Evolutionary conservation across 2,888 invertebrate genomes (phyloP).

Genomic region (Phortica okadai): DNA sequence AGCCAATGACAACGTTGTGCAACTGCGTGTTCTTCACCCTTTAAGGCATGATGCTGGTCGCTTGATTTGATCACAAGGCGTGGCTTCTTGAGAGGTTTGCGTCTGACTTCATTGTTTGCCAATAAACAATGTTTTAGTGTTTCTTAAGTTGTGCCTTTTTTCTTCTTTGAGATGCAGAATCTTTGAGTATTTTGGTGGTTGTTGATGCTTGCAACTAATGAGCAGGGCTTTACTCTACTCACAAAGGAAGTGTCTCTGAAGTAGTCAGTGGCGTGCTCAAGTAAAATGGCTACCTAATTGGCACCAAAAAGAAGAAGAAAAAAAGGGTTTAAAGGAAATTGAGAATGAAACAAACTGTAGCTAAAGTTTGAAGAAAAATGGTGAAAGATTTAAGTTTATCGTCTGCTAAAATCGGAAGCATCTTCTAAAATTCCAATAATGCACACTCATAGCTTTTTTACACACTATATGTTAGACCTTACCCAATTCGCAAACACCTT

Average conservation of each 20-base stretch:
- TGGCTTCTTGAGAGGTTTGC: slow-evolving; percentile 14
- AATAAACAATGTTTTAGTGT: slow-evolving; percentile 17
- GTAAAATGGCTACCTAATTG: neutral
- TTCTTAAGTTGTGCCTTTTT: neutral
- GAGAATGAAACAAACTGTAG: neutral
- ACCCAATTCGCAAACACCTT: neutral
- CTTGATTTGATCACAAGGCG: slow-evolving; percentile 16
- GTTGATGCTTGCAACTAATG: neutral
- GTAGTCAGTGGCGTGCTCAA: neutral
- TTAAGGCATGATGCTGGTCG: neutral
- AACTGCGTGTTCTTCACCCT: slow-evolving; percentile 9
- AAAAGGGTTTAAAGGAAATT: neutral
- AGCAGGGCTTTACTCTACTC: neutral
- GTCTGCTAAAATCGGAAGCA: no score
- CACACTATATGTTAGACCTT: no score
- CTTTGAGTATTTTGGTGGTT: neutral
- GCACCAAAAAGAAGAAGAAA: neutral
- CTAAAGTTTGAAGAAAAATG: no score
- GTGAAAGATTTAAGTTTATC: no score
- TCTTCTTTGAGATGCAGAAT: neutral
- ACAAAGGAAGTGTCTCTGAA: neutral
- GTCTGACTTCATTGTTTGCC: slow-evolving; percentile 19
- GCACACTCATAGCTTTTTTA: no score
- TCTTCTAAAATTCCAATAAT: no score
- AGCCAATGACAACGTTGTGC: slow-evolving; percentile 17